Base-by-base conservation (phyloP, 2,888 invertebrate species). In the Hydrotaea diabolus region DNA sequence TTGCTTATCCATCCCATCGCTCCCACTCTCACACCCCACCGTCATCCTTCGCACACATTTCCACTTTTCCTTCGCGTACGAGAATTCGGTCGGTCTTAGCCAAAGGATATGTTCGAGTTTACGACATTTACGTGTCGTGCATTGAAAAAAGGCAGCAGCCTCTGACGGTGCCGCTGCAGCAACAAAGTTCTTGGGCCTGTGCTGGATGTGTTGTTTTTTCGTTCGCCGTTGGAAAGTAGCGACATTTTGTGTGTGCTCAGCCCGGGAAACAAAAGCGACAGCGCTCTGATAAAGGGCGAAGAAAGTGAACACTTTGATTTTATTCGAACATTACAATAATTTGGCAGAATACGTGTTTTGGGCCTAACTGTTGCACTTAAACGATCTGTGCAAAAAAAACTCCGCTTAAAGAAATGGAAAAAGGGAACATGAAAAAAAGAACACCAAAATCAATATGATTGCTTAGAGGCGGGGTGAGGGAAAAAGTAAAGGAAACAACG, bases 41-140 rank as follows among this genome's bases (percentile, higher is more conserved):
- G n/a, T n/a, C n/a, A n/a, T n/a, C n/a, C n/a, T n/a, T n/a, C 13
- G 43, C 13, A 13, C 43, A 71, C 55, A 36, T 53, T 76, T 64
- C 53, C 19, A 64, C 46, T 71, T 77, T 76, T 73, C 15, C 26
- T 49, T 46, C 21, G 31, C 39, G 8, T 57, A 57, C 46, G 71
- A 23, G 71, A 23, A 43, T 73, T 39, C 13, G 31, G 31, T 74
- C 26, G 46, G 59, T 59, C 36, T 43, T 74, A 59, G 74, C 74
- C 74, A 74, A 43, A 49, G 46, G 59, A 74, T 74, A 62, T 74
- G 46, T 77, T 79, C 76, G 76, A 82, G 82, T 82, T 85, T 82
- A 85, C 77, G 79, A 82, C 77, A 82, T 66, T 82, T 85, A 82
- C 85, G 85, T 85, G 85, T 82, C 71, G 77, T 82, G 85, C 82